Percentiles rank a stretch among this genome's conserved stretches.
Conservation (phyloP, 2,113 vertebrate genomes). For the Meles meles region DNA sequence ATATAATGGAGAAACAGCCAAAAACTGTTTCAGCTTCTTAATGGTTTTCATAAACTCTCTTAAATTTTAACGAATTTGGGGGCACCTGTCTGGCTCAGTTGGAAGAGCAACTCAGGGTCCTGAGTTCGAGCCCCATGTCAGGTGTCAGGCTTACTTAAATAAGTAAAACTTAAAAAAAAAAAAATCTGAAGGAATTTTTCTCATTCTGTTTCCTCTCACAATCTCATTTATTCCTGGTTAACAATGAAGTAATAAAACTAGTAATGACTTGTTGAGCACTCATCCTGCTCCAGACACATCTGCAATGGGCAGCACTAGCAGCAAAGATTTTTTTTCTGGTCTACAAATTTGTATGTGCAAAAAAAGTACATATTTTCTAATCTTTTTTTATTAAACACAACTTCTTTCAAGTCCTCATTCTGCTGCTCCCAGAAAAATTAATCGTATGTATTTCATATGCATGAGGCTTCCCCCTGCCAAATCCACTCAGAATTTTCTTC, state of each 20-base stretch:
- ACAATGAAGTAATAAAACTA: not conserved
- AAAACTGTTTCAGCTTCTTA: not conserved
- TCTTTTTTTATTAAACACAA: not conserved
- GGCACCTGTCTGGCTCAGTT: not conserved
- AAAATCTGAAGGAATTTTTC: not conserved
- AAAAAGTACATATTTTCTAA: not conserved
- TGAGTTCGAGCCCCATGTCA: not conserved
- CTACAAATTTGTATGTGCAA: not conserved
- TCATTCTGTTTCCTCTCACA: not conserved
- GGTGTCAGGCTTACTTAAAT: not conserved
- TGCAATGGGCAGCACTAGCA: not conserved
- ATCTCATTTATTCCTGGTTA: not conserved
- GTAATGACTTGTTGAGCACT: accelerated
- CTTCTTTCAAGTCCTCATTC: not conserved
- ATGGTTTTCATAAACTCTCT: not conserved
- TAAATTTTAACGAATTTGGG: not conserved
- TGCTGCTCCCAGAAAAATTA: not conserved
- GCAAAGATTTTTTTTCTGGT: not conserved
- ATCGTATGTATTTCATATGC: not conserved
- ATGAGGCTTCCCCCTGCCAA: not conserved
- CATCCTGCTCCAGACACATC: not conserved
- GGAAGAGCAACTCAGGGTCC: not conserved
- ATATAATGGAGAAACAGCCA: not conserved
- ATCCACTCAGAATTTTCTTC: not conserved
- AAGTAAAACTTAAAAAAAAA: not conserved